A percentile compares a stretch with the other conserved stretches of the same genome.
Conservation (phyloP, 2,888 invertebrate genomes). For the Chrysomela aeneicollis region DNA sequence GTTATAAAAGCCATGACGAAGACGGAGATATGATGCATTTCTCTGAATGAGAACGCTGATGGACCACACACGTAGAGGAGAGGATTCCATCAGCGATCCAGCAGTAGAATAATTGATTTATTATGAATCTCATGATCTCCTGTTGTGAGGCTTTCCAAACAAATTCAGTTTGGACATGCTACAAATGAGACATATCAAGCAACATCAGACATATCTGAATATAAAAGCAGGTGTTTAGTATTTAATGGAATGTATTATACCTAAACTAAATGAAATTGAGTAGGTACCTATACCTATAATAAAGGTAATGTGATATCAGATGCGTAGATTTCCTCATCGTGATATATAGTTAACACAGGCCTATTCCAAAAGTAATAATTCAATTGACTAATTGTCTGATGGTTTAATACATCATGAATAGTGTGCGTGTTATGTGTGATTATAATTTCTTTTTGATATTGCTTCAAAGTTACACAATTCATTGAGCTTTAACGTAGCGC, state of each 20-base stretch:
- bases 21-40: slow-evolving; percentile 2
- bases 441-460: not conserved
- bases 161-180: slow-evolving; percentile 20
- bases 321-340: not conserved
- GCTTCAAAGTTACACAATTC: not conserved
- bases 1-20: slow-evolving; percentile 14
- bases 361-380: slow-evolving; percentile 30
- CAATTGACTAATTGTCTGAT: slow-evolving; percentile 31
- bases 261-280: not conserved
- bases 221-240: slow-evolving; percentile 7
- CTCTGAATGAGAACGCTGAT: slow-evolving; percentile 20
- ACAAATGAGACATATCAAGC: not conserved
- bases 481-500: not conserved
- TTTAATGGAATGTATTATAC: not conserved
- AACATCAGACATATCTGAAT: not conserved
- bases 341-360: slow-evolving; percentile 17
- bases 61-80: slow-evolving; percentile 46
- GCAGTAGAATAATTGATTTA: slow-evolving; percentile 36
- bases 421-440: slow-evolving; percentile 6
- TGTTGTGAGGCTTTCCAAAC: slow-evolving; percentile 16
- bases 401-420: slow-evolving; percentile 27
- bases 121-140: slow-evolving; percentile 30
- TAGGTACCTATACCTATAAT: not conserved
- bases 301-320: too few species aligned
- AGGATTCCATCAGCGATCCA: slow-evolving; percentile 30